These are phyloP conservation scores for Bursaphelenchus mucronatus DNA, from an alignment of 1,140 invertebrate species.

Conservation along the genomic window DNA sequence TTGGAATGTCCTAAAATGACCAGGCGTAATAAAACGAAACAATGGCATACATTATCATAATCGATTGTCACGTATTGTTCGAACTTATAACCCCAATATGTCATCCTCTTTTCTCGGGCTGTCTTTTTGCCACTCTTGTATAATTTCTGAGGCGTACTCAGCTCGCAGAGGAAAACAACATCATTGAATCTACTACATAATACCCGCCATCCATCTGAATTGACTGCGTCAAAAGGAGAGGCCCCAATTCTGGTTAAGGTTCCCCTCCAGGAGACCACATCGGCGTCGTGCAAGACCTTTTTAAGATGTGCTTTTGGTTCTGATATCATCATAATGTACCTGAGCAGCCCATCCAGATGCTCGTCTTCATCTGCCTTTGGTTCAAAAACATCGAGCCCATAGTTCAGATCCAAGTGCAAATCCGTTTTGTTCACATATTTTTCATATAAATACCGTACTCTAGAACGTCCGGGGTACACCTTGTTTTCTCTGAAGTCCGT, in stretches of 20 bases:
- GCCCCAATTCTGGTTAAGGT: slow-evolving; percentile 14
- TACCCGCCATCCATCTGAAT: slow-evolving; percentile 11
- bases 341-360: slow-evolving; percentile 5
- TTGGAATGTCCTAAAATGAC: slow-evolving; percentile 3
- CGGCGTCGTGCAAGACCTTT: slow-evolving; percentile 9
- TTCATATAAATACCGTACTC: slow-evolving; percentile 10
- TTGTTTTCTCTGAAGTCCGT: slow-evolving; percentile 1
- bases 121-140: background rate
- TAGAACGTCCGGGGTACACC: slow-evolving; percentile 2
- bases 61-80: slow-evolving; percentile 8
- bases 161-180: slow-evolving; percentile 11
- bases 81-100: slow-evolving; percentile 6
- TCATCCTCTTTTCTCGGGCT: background rate
- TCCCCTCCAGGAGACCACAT: slow-evolving; percentile 14
- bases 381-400: background rate
- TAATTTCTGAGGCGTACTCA: background rate
- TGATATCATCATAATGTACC: slow-evolving; percentile 8
- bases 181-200: slow-evolving; percentile 6
- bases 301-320: slow-evolving; percentile 4
- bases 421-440: slow-evolving; percentile 7
- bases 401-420: slow-evolving; percentile 7
- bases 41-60: background rate
- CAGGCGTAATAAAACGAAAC: background rate
- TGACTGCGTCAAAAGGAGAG: slow-evolving; percentile 1
- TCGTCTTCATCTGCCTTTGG: slow-evolving; percentile 7